Conservation (phyloP, 2,797 vertebrate species). For the Siniperca obscura region DNA sequence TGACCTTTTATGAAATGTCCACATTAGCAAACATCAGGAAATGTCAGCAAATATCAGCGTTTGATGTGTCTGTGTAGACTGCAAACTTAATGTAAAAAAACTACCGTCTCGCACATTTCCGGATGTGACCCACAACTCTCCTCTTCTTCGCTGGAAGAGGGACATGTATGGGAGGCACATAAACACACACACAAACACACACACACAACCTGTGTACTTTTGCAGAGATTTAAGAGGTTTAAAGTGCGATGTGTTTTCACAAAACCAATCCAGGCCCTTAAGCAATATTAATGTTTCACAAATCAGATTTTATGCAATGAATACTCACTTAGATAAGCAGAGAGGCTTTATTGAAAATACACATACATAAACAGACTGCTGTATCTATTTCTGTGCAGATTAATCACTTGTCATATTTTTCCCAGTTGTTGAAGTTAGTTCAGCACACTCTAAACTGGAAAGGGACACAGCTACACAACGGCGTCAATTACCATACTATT, state of each 20-base stretch:
- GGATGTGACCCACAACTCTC: conserved; percentile 46
- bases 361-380: conserved; percentile 14
- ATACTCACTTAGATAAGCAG: conserved; percentile 32
- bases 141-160: conserved; percentile 15
- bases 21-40: conserved; percentile 45
- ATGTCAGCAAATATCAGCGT: conserved; percentile 48
- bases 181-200: conserved; percentile 16
- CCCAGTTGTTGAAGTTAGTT: not conserved
- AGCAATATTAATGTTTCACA: conserved; percentile 55
- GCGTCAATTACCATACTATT: not conserved
- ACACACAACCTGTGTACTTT: conserved; percentile 15
- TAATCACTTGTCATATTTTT: conserved; percentile 24
- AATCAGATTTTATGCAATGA: conserved; percentile 64
- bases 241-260: conserved; percentile 32
- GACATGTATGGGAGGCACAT: not conserved
- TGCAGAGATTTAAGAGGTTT: conserved; percentile 54
- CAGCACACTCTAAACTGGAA: not conserved
- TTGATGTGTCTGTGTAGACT: conserved; percentile 30
- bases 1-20: conserved; percentile 30
- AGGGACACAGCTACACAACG: not conserved
- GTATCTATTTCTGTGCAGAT: conserved; percentile 14
- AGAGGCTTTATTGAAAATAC: conserved; percentile 11
- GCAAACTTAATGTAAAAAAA: conserved; percentile 22
- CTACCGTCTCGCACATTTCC: conserved; percentile 48
- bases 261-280: conserved; percentile 46